These are phyloP conservation scores for Eufriesea mexicana DNA, from an alignment of 1,140 invertebrate species.

Conservation along the genomic window DNA sequence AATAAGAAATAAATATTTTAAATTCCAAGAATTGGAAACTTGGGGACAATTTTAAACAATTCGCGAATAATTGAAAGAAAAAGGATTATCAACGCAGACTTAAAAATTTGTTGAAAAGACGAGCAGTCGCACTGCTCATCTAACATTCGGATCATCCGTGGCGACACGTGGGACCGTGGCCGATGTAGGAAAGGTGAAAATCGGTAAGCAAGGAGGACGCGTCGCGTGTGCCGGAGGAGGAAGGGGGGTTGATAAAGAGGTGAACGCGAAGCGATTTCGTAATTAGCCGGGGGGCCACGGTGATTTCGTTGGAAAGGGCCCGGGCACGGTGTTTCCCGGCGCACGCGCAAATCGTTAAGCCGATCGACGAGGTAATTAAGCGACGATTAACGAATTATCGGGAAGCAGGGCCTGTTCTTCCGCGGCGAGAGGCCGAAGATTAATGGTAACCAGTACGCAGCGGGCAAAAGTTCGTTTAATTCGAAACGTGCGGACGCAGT, in stretches of 20 bases:
- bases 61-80: too few species aligned
- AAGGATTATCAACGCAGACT: too few species aligned
- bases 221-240: neutral
- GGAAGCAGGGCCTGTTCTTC: neutral
- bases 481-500: neutral
- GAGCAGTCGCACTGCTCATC: too few species aligned
- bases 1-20: too few species aligned
- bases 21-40: too few species aligned
- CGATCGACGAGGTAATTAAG: slow-evolving; percentile 48
- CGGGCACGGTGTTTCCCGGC: neutral
- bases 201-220: neutral
- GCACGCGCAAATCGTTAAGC: slow-evolving; percentile 32
- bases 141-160: too few species aligned
- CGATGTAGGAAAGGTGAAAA: too few species aligned
- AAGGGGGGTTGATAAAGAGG: slow-evolving; percentile 31
- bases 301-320: neutral
- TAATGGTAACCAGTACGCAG: slow-evolving; percentile 15
- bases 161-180: too few species aligned
- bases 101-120: too few species aligned
- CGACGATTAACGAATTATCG: slow-evolving; percentile 49
- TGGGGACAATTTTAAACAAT: too few species aligned
- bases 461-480: slow-evolving; percentile 5
- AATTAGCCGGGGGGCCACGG: slow-evolving; percentile 24
- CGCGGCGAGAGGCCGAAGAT: neutral
- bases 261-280: slow-evolving; percentile 28